Evolutionary conservation across 2,888 invertebrate species (phyloP).

Genomic region (Cataglyphis livida): DNA sequence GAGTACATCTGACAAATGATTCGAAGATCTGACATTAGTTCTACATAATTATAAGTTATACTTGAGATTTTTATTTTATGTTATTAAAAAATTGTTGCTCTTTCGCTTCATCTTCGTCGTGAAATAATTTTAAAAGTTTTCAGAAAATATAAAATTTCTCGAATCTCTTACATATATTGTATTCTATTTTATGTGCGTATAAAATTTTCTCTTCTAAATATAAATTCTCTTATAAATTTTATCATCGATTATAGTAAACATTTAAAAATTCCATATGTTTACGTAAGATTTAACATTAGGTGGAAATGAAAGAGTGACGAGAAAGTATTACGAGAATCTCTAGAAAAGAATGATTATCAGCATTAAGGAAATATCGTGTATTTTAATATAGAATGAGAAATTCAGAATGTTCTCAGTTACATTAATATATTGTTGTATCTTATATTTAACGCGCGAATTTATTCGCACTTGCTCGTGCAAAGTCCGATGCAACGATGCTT

Average conservation of each 20-base stretch:
- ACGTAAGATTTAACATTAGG: neutral
- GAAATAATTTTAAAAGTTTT: neutral
- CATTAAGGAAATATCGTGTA: conserved; percentile 54
- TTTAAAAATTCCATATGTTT: neutral
- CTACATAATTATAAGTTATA: neutral
- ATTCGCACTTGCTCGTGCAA: neutral
- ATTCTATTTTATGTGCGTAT: neutral
- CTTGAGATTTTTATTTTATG: neutral
- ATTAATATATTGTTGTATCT: neutral
- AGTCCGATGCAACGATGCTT: neutral
- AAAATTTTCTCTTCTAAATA: neutral
- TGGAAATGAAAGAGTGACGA: neutral
- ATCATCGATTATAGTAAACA: neutral
- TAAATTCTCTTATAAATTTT: neutral
- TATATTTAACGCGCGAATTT: neutral
- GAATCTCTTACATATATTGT: too few species aligned
- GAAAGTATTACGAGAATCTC: conserved; percentile 15
- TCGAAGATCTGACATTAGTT: too few species aligned
- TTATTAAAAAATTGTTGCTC: neutral
- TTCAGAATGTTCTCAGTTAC: neutral
- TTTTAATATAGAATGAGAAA: conserved; percentile 48
- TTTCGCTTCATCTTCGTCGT: neutral
- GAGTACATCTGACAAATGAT: too few species aligned
- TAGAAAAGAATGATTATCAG: neutral
- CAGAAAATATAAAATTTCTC: neutral